Evolutionary conservation across 2,888 invertebrate genomes (phyloP).

Genomic region (Euzetes globulus): DNA sequence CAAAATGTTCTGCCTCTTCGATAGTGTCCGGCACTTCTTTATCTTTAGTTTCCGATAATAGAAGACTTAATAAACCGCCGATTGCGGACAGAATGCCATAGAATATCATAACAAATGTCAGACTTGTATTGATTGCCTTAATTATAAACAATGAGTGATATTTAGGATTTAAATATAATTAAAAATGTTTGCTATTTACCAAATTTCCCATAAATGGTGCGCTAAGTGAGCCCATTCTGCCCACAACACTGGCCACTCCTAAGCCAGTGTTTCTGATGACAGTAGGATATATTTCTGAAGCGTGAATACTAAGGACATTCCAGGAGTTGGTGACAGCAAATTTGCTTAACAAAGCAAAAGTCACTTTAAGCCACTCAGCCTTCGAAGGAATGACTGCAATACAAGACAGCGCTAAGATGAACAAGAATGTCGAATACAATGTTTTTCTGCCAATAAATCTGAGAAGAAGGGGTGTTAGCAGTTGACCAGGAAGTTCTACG

Average conservation of each 20-base stretch:
- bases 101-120: constrained; percentile 22
- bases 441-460: constrained; percentile 15
- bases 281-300: constrained; percentile 35
- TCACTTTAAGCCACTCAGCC: not conserved
- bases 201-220: constrained; percentile 36
- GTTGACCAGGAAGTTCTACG: constrained; percentile 68
- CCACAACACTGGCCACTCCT: constrained; percentile 19
- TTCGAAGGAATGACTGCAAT: not conserved
- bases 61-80: not conserved
- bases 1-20: constrained; percentile 16
- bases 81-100: constrained; percentile 21
- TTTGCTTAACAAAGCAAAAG: constrained; percentile 32
- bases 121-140: not conserved
- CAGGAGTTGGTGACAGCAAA: constrained; percentile 2
- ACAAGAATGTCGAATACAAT: not conserved
- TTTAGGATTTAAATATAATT: not conserved
- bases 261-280: constrained; percentile 27
- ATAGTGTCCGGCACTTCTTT: constrained; percentile 34
- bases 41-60: constrained; percentile 36
- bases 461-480: constrained; percentile 25
- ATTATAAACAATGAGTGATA: not conserved
- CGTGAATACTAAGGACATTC: not conserved
- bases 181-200: constrained; percentile 14
- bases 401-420: not conserved
- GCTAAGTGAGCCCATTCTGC: constrained; percentile 29